A percentile compares a stretch with the other conserved stretches of the same genome.
Conservation (phyloP, 2,113 vertebrate genomes). For the Vimba vimba region DNA sequence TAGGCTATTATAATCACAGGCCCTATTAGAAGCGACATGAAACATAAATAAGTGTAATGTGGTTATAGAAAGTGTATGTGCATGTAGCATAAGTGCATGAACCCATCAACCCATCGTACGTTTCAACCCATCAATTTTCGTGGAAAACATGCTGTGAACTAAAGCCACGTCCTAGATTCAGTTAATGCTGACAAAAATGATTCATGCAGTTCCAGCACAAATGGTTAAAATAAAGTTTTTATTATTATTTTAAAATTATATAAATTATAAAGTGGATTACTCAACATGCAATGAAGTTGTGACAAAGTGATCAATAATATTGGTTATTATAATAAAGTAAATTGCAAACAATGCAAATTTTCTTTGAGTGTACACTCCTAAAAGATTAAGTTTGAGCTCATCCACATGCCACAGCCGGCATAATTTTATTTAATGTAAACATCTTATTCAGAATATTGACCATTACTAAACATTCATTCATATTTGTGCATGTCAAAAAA, state of each 20-base stretch:
- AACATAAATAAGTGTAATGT: neutral
- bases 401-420: neutral
- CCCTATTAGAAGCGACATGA: neutral
- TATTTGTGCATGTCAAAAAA: too few relatives aligned
- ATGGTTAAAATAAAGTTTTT: neutral
- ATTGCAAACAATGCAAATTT: too few relatives aligned
- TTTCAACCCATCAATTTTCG: neutral
- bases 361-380: neutral
- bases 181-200: neutral
- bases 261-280: neutral
- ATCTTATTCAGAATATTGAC: too few relatives aligned
- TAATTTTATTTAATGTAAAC: too few relatives aligned
- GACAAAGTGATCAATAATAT: neutral
- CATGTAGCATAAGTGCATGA: neutral
- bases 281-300: neutral
- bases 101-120: too few relatives aligned
- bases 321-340: neutral
- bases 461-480: too few relatives aligned
- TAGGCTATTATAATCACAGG: neutral
- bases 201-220: neutral
- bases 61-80: neutral
- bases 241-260: neutral
- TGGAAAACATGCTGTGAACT: neutral
- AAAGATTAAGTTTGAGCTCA: neutral
- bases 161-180: neutral